Evolutionary conservation across 2,113 vertebrate genomes (phyloP).

Genomic region (Aldabrachelys gigantea): DNA sequence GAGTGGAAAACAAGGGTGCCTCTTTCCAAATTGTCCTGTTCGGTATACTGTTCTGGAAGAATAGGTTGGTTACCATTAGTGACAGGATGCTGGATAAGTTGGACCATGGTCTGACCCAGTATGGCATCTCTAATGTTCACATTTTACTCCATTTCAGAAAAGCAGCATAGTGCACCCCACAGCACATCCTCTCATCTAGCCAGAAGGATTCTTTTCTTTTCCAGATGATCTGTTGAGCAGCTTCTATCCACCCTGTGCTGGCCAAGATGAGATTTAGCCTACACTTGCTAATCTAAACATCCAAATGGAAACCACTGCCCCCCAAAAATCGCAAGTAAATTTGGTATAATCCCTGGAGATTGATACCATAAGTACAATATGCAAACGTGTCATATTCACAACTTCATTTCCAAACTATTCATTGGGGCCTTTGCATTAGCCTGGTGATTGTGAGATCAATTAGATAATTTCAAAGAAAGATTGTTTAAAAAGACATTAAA

Average conservation of each 20-base stretch:
- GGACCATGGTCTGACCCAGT: too few species aligned
- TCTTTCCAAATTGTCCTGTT: too few species aligned
- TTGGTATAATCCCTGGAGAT: neutral
- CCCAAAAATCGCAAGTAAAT: rapidly evolving
- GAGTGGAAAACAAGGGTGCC: too few species aligned
- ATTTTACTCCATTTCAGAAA: neutral
- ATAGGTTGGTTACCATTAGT: too few species aligned
- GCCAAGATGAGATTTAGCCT: neutral
- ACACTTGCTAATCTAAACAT: neutral
- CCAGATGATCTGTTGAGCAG: rapidly evolving
- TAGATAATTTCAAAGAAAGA: neutral
- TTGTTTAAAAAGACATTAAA: neutral
- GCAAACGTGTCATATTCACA: neutral
- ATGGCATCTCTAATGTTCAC: too few species aligned
- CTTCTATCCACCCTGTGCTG: neutral
- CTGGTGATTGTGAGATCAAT: neutral
- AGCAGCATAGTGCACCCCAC: neutral
- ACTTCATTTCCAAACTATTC: neutral
- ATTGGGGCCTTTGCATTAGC: neutral
- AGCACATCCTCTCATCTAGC: neutral
- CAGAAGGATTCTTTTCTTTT: neutral
- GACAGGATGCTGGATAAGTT: too few species aligned
- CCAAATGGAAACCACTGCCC: neutral
- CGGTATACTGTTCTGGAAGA: too few species aligned
- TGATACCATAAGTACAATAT: neutral